Evolutionary conservation across 2,797 vertebrate species (phyloP), one percentile per base, ranked within the genome.

Genomic region (Sebastes nivosus): DNA sequence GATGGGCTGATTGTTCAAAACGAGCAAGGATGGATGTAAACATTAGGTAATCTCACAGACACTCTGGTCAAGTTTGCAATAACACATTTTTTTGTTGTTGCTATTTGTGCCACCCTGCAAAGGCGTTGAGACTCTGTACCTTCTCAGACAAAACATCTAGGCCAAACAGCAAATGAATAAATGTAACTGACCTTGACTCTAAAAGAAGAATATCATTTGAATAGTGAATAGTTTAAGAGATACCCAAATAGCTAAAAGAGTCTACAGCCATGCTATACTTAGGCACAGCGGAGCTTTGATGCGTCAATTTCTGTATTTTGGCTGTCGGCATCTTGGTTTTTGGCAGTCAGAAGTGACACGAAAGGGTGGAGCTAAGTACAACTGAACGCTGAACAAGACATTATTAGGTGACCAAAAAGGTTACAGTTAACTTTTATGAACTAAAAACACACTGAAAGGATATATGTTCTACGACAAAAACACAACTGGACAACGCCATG

Each of bases 401-500:
- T 50, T 50, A 8, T 0, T 50, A 8, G 16, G 42, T 1, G 1
- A 42, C 38, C 16, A 18, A 50, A 20, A 50, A 50, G 16, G 42
- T 8, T 50, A 8, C 16, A 50, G 1, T 50, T 50, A 8, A 20
- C 42, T 20, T 50, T 20, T 20, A 50, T 50, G 3, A 50, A 50
- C 42, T 50, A 8, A 50, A 50, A 50, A 50, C 3, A 50, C 7
- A 50, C 42, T 8, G 16, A 50, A 50, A 50, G 7, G 42, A 8
- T 18, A 0, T 0, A 46, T 0, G 16, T 46, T 46, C 14, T 18
- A 46, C 1, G 42, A 46, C 16, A 18, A 46, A 7, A 46, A 46
- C 42, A 16, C 16, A 0, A 50, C 42, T 0, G 1, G 18, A 50
- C 16, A 50, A 50, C 42, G 0, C 42, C 42, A 50, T 50, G 16